These are phyloP conservation scores for Zele albiditarsus DNA, from an alignment of 2,888 invertebrate species.

Conservation along the genomic window DNA sequence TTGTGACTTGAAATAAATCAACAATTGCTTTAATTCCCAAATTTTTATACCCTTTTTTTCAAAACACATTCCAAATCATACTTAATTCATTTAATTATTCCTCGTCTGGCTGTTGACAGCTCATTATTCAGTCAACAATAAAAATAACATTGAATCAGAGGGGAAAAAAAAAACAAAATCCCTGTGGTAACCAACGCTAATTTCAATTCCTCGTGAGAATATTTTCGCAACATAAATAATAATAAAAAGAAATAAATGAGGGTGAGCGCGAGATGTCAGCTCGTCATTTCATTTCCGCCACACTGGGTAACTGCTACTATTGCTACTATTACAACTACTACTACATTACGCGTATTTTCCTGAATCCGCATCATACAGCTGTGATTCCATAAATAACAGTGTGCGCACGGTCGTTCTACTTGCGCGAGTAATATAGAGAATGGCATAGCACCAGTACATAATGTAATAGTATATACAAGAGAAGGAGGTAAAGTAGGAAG, in stretches of 20 bases:
- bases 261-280: slow-evolving; percentile 41
- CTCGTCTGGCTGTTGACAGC: too few species aligned
- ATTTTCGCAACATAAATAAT: neutral
- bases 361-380: slow-evolving; percentile 53
- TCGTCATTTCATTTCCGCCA: slow-evolving; percentile 39
- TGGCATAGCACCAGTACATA: neutral
- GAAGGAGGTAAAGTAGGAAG: slow-evolving; percentile 34
- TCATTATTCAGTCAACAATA: too few species aligned
- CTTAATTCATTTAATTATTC: too few species aligned
- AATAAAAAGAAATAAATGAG: slow-evolving; percentile 20
- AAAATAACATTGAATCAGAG: neutral
- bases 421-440: slow-evolving; percentile 21
- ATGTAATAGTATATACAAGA: slow-evolving; percentile 15
- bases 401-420: slow-evolving; percentile 45
- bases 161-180: neutral
- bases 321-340: neutral
- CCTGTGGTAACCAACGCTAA: neutral
- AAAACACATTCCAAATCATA: too few species aligned
- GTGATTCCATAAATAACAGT: slow-evolving; percentile 67
- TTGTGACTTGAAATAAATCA: too few species aligned
- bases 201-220: neutral
- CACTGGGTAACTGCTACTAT: slow-evolving; percentile 15
- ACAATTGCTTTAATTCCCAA: too few species aligned
- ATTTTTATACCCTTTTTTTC: too few species aligned
- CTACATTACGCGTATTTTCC: slow-evolving; percentile 23